Evolutionary conservation across 2,888 invertebrate species (phyloP), one percentile per base, ranked within the genome.

Genomic region (Himalopsyche japonica): DNA sequence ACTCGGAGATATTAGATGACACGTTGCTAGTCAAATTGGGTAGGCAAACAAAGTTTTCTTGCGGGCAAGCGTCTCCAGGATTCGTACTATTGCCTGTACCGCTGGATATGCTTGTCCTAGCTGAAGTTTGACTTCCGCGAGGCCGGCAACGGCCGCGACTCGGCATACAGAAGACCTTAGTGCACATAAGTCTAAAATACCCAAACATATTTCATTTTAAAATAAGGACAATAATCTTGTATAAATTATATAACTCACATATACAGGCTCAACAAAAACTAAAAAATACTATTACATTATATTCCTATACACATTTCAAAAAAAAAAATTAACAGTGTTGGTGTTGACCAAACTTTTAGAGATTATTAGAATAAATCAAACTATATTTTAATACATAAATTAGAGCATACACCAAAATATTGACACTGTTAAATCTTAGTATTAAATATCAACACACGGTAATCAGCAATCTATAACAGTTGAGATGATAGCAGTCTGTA

Each of bases 131-230:
- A 85, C 86, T 80, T 18, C 89, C 77, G 57, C 34, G 70, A 8
- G 82, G 48, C 30, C 76, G 81, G 48, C 81, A 82, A 37, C 57
- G 88, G 88, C 89, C 12, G 89, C 90, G 89, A 3, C 90, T 89
- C 0, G 94, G 94, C 87, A 94, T 93, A 85, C 93, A 91, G 89
- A 94, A 94, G 18, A 94, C 93, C 89, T 94, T 94, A 0, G 94
- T 94, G 89, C 93, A 94, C 89, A 94, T 91, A 87, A 93, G 89
- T 89, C 92, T 92, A 87, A 4, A 86, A 85, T 76, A 24, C 81
- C 80, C n/a, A 49, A 76, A 49, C 70, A 57, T 82, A 37, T 37
- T 37, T 37, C 7, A 37, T 37, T 37, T 37, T 5, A 37, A 37
- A 8, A 37, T 37, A 1, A 8, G 8, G 10, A 37, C 37, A 37